A percentile compares a stretch with the other conserved stretches of the same genome.
Evolutionary conservation across 37 sponge, comb jelly and placozoan genomes (phyloP).

Genomic region (Spongia lamella): DNA sequence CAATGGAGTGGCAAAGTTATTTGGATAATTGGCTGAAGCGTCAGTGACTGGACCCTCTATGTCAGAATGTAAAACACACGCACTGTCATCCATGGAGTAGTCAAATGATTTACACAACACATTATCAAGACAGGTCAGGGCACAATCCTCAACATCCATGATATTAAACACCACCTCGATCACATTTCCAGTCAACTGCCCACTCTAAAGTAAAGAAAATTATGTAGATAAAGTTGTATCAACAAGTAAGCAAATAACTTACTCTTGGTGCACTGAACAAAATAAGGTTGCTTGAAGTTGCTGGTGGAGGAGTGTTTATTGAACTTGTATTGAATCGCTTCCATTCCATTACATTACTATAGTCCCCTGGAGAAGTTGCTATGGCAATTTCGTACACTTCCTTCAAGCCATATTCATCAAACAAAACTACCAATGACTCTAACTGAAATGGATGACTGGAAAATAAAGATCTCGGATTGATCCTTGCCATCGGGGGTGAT

Average conservation of each 20-base stretch:
- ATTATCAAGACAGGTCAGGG: constrained; percentile 9
- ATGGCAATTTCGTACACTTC: constrained; percentile 62
- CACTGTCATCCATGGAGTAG: constrained; percentile 41
- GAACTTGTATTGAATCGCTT: constrained; percentile 2
- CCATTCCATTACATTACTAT: constrained; percentile 65
- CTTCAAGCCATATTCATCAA: constrained; percentile 61
- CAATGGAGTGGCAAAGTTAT: constrained; percentile 42
- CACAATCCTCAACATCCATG: constrained; percentile 20
- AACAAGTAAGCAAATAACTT: not conserved
- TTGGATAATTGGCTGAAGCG: constrained; percentile 13
- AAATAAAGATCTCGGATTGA: constrained; percentile 42
- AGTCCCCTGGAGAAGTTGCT: constrained; percentile 57
- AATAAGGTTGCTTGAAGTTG: not conserved
- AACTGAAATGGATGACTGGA: constrained; percentile 66
- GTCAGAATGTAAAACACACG: constrained; percentile 61
- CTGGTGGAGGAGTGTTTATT: constrained; percentile 22
- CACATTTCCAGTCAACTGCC: constrained; percentile 32
- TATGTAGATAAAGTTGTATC: not conserved
- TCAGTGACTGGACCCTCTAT: constrained; percentile 58
- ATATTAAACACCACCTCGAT: not conserved
- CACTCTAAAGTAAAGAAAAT: constrained; percentile 12
- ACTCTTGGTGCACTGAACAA: constrained; percentile 64
- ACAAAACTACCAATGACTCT: constrained; percentile 42
- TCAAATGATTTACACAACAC: constrained; percentile 66
- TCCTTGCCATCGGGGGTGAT: constrained; percentile 66